Base-by-base conservation (phyloP, 2,113 vertebrate genomes). In the Pipa parva region DNA sequence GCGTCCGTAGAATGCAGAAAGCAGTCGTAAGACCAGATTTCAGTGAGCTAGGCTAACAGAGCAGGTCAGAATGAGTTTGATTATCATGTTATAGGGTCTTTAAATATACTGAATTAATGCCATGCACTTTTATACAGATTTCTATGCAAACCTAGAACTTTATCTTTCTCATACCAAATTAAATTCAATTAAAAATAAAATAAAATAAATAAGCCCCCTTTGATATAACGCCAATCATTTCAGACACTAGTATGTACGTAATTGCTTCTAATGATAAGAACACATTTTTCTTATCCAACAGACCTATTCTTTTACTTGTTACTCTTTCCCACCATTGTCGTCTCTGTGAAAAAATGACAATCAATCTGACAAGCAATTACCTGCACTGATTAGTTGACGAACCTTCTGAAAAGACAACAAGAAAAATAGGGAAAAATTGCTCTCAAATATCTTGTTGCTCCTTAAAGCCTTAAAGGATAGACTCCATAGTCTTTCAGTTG, bases 301-400 rank as follows among this genome's bases (percentile, higher is more conserved):
- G 58, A 42, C 57, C 20, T 70, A 50, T 70, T 70, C 66, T 61
- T 61, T 61, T 27, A 25, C 42, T 21, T 54, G 66, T 52, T 54
- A 45, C 42, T 60, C 37, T 70, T 70, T 45, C 57, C 59, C 45
- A 17, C 18, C 22, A 28, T 33, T 54, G 66, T 61, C 66, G 33
- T 70, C 48, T 60, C 48, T 60, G 31, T n/a, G 15, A 4, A 21
- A 42, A 58, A 51, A 61, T 70, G 66, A 48, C 66, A 70, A 59
- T 70, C 66, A 70, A 49, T 27, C 59, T 61, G 66, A 70, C 66
- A 70, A 70, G 66, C 66, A 70, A 70, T 70, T 70, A 70, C 48
- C 49, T 54, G 58, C 66, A 22, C 18, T 50, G 50, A 61, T 70
- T 70, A 70, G 61, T 70, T 70, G 48, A 61, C 54, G 66, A 58